Conservation (phyloP, 2,797 vertebrate genomes). For the Brotula barbata region DNA sequence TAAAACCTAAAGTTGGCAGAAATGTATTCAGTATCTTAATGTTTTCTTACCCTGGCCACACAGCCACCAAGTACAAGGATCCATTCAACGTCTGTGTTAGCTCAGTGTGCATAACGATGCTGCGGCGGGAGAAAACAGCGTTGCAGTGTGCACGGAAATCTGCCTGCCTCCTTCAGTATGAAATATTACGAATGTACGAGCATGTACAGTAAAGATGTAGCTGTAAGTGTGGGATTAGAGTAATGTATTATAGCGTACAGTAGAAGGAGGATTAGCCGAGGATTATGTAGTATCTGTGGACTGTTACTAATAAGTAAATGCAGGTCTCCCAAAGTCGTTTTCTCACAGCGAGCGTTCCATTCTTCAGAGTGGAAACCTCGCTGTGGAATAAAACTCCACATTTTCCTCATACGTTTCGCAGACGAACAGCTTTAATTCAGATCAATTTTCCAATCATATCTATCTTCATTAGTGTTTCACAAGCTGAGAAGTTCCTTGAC, state of each 20-base stretch:
- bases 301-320: constrained; percentile 15
- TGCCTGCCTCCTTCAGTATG: too few relatives aligned
- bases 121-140: too few relatives aligned
- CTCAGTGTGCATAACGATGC: too few relatives aligned
- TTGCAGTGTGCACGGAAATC: too few relatives aligned
- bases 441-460: constrained; percentile 57
- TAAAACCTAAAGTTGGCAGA: too few relatives aligned
- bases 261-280: background rate
- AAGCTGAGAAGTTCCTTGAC: constrained; percentile 33
- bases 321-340: constrained; percentile 36
- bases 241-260: background rate
- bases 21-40: too few relatives aligned
- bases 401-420: constrained; percentile 36
- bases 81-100: too few relatives aligned
- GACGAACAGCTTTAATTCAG: constrained; percentile 29
- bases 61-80: too few relatives aligned
- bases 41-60: too few relatives aligned
- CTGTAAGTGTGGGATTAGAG: too few relatives aligned
- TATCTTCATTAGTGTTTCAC: constrained; percentile 35
- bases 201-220: too few relatives aligned
- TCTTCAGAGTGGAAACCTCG: constrained; percentile 48
- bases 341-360: constrained; percentile 24
- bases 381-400: constrained; percentile 23
- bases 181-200: too few relatives aligned
- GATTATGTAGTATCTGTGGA: background rate